phyloP scores from a whole-genome alignment of 2,797 vertebrate species.

The Distichodus sexfasciatus region DNA sequence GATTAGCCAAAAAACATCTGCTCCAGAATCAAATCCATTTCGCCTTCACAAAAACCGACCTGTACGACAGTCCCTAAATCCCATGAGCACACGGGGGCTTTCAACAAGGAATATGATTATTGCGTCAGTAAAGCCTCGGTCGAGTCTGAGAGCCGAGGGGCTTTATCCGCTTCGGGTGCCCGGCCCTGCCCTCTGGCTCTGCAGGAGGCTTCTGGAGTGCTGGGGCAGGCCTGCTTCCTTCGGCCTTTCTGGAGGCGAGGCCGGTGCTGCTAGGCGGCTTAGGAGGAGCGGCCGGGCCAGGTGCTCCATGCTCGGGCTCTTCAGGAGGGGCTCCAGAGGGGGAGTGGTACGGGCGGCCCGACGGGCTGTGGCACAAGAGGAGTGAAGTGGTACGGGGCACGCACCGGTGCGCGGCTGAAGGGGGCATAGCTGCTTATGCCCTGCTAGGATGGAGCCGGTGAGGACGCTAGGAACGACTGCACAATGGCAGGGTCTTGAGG shows the following conservation, averaged over 20 bases:
- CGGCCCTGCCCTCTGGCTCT: conserved; percentile 86
- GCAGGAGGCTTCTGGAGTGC: conserved; percentile 77
- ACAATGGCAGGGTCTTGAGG: conserved; percentile 98
- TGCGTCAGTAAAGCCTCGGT: too few relatives aligned
- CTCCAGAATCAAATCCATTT: too few relatives aligned
- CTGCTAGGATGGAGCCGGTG: conserved; percentile 78
- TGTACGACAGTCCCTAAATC: too few relatives aligned
- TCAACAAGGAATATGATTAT: too few relatives aligned
- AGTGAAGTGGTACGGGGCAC: conserved; percentile 83
- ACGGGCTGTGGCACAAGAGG: conserved; percentile 85
- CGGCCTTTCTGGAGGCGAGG: conserved; percentile 79
- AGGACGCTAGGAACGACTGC: conserved; percentile 92
- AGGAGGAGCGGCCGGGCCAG: conserved; percentile 73
- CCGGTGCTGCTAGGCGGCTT: conserved; percentile 65
- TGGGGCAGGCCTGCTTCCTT: conserved; percentile 70
- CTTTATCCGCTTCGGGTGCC: conserved; percentile 81
- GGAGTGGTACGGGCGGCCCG: conserved; percentile 81
- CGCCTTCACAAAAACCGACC: too few relatives aligned
- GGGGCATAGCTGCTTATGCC: conserved; percentile 84
- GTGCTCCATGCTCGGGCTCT: conserved; percentile 81
- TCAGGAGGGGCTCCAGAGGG: conserved; percentile 78
- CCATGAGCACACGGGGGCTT: too few relatives aligned
- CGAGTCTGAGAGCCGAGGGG: conserved; percentile 77
- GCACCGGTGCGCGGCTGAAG: conserved; percentile 84
- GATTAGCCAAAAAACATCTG: too few relatives aligned